Conservation (phyloP, 2,888 invertebrate species). For the Stomorhina lunata region DNA sequence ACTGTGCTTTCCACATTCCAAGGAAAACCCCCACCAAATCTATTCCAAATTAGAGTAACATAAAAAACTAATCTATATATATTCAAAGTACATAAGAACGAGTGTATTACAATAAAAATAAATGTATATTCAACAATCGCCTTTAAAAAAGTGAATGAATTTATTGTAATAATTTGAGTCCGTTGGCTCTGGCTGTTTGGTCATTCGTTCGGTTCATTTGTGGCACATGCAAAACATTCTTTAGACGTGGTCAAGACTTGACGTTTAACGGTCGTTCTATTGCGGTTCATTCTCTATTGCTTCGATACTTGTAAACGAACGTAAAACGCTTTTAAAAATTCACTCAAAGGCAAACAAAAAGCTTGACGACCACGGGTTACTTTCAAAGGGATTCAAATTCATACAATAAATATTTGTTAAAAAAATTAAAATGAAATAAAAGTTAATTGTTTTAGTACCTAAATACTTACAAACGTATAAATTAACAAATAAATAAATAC, state of each 20-base stretch:
- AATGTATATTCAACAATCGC: constrained; percentile 66
- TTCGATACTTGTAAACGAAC: constrained; percentile 33
- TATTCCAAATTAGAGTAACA: not conserved
- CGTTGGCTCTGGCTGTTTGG: not conserved
- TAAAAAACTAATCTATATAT: not conserved
- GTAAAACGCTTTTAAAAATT: not conserved
- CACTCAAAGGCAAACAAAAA: not conserved
- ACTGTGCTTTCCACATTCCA: constrained; percentile 64
- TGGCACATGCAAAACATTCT: constrained; percentile 72
- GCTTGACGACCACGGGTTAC: not conserved
- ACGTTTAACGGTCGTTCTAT: constrained; percentile 70
- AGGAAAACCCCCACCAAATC: constrained; percentile 45
- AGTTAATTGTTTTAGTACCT: too few relatives aligned
- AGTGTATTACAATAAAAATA: too few relatives aligned
- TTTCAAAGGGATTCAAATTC: not conserved
- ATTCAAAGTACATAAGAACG: too few relatives aligned
- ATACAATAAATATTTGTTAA: not conserved
- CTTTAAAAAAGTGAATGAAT: constrained; percentile 55
- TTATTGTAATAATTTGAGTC: constrained; percentile 13
- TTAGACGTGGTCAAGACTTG: constrained; percentile 78
- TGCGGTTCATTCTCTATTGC: not conserved
- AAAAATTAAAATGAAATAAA: not conserved
- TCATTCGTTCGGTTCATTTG: constrained; percentile 57
- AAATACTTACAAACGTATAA: too few relatives aligned
- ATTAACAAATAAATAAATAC: not conserved